These are phyloP conservation scores for Boloria euphrosyne DNA, from an alignment of 2,888 invertebrate species.

Conservation along the genomic window DNA sequence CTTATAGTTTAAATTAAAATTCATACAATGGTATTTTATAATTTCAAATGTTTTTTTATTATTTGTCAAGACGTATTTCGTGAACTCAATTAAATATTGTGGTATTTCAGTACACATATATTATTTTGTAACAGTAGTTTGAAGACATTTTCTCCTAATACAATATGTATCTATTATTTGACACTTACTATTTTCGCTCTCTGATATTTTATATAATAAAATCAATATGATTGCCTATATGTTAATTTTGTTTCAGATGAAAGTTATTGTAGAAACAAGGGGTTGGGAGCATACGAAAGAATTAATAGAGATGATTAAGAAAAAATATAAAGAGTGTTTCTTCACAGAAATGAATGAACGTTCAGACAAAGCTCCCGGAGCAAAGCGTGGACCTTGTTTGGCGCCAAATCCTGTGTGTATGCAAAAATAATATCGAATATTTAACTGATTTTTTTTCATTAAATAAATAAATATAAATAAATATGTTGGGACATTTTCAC, in stretches of 20 bases:
- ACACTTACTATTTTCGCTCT: not conserved
- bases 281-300: constrained; percentile 89
- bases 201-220: too few species aligned
- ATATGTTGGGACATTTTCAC: too few species aligned
- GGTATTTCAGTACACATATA: not conserved
- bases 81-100: not conserved
- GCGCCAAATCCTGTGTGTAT: constrained; percentile 75
- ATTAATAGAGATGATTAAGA: constrained; percentile 64
- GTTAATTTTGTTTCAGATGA: constrained; percentile 83
- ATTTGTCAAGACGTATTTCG: not conserved
- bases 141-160: not conserved
- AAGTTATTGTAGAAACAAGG: constrained; percentile 93
- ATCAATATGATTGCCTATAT: not conserved
- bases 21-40: too few species aligned
- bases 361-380: constrained; percentile 49
- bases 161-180: not conserved
- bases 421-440: constrained; percentile 57
- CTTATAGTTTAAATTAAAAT: too few species aligned
- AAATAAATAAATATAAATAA: too few species aligned
- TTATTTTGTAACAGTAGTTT: not conserved
- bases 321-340: constrained; percentile 85
- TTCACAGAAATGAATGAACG: constrained; percentile 61
- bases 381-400: constrained; percentile 66
- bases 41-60: not conserved
- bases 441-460: not conserved